Conservation (phyloP, 2,888 invertebrate species). For the Callyntrura sp. region DNA sequence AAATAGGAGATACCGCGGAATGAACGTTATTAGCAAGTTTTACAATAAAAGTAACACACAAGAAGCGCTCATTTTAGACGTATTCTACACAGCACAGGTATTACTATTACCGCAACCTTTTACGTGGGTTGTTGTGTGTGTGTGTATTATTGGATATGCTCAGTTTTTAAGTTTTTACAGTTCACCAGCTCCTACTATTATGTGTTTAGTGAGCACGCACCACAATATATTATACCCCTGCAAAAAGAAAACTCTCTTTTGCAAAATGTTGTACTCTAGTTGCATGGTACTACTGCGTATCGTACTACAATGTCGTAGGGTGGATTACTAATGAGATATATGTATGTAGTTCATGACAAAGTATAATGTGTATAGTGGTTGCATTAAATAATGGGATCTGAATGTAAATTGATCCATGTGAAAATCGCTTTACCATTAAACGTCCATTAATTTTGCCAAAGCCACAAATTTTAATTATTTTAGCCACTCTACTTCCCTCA, state of each 20-base stretch:
- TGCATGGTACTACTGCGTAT: not conserved
- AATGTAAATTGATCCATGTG: conserved; percentile 78
- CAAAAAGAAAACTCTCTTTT: too few relatives aligned
- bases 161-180: too few relatives aligned
- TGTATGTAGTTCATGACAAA: conserved; percentile 29
- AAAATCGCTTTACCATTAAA: conserved; percentile 80
- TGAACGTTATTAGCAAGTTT: not conserved
- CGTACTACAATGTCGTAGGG: not conserved
- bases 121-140: too few relatives aligned
- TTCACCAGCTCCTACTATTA: too few relatives aligned
- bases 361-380: conserved; percentile 42
- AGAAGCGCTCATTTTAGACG: not conserved
- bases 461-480: conserved; percentile 84
- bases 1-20: not conserved
- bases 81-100: not conserved
- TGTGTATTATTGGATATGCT: too few relatives aligned
- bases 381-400: conserved; percentile 70
- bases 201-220: too few relatives aligned
- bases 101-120: too few relatives aligned
- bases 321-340: not conserved
- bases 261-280: not conserved
- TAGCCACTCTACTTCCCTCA: conserved; percentile 75
- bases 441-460: conserved; percentile 83
- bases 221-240: too few relatives aligned
- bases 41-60: not conserved